Percentiles rank a stretch among this genome's conserved stretches.
phyloP scores from a whole-genome alignment of 2,797 vertebrate genomes.

The Crocodylus rhombifer region DNA sequence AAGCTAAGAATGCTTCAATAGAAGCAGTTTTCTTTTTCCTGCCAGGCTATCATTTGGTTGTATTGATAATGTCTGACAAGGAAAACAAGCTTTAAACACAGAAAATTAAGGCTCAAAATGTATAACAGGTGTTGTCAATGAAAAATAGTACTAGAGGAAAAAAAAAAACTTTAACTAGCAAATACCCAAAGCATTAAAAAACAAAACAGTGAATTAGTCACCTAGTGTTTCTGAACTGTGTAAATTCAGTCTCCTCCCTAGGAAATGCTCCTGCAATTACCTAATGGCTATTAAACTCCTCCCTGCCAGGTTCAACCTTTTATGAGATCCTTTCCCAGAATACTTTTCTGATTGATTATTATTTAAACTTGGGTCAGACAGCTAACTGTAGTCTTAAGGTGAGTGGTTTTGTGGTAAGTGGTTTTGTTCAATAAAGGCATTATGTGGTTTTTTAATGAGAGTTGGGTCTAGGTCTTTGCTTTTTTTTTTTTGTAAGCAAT shows the following conservation, averaged over 20 bases:
- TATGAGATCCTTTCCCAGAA: background rate
- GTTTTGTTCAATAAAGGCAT: background rate
- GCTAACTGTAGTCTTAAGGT: background rate
- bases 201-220: background rate
- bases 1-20: background rate
- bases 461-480: too few species aligned
- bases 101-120: background rate
- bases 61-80: too few species aligned
- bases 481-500: background rate
- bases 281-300: background rate
- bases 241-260: background rate
- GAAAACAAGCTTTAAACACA: background rate
- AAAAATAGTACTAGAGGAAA: background rate
- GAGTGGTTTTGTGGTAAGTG: background rate
- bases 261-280: background rate
- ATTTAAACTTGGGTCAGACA: constrained; percentile 44
- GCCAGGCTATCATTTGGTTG: too few species aligned
- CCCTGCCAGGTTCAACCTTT: background rate
- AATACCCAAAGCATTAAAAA: too few species aligned
- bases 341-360: constrained; percentile 47
- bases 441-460: too few species aligned
- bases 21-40: background rate
- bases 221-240: accelerated
- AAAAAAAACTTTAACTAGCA: too few species aligned
- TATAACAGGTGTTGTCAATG: background rate